These are phyloP conservation scores for Cyphomyrmex costatus DNA, from an alignment of 1,140 invertebrate species.

Conservation along the genomic window DNA sequence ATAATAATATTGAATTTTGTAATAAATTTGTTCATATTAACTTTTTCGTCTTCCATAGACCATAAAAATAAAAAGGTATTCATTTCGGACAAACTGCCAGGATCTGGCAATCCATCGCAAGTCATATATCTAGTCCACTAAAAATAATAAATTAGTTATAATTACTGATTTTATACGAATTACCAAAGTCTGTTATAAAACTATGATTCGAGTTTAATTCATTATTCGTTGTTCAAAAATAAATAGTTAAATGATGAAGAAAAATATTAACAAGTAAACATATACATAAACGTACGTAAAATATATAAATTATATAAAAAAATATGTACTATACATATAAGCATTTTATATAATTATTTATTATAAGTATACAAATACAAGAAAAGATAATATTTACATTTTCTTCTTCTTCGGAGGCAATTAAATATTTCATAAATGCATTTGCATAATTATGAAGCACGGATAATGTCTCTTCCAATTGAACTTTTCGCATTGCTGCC, in stretches of 20 bases:
- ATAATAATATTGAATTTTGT: conserved; percentile 78
- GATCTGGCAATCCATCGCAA: conserved; percentile 90
- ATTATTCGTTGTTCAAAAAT: neutral
- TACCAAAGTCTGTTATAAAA: neutral
- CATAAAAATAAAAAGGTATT: conserved; percentile 89
- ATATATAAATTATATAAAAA: neutral
- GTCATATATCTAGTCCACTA: conserved; percentile 89
- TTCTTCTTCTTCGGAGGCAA: conserved; percentile 69
- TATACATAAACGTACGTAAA: neutral
- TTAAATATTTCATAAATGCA: conserved; percentile 67
- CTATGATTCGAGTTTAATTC: neutral
- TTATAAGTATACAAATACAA: conserved; percentile 15
- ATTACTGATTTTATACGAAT: neutral
- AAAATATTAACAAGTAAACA: neutral
- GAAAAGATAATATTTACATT: conserved; percentile 69
- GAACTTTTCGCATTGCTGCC: conserved; percentile 63
- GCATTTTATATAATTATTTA: neutral
- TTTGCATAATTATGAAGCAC: conserved; percentile 65
- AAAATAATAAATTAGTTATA: conserved; percentile 64
- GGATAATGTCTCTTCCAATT: conserved; percentile 72
- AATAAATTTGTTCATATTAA: conserved; percentile 82
- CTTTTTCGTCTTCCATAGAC: conserved; percentile 85
- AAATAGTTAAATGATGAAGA: neutral
- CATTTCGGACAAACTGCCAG: conserved; percentile 87
- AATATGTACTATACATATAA: neutral